Evolutionary conservation across 2,888 invertebrate species (phyloP).

Genomic region (Hydraecia micacea): DNA sequence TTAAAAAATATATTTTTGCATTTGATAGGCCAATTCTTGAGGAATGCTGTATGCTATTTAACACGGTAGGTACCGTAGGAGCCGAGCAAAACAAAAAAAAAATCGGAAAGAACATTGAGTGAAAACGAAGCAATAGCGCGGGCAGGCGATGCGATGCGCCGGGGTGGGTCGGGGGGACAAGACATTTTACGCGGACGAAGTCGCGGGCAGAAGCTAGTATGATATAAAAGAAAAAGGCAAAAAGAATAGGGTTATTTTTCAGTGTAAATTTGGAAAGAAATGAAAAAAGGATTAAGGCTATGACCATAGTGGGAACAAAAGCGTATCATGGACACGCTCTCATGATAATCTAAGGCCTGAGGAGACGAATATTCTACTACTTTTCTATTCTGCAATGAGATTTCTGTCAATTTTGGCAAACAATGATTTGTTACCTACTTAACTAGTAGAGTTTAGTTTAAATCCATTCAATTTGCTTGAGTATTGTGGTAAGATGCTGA

Average conservation of each 20-base stretch:
- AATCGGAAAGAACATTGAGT: too few relatives aligned
- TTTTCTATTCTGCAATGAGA: background rate
- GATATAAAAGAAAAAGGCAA: background rate
- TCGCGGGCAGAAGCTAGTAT: background rate
- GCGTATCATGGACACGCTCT: background rate
- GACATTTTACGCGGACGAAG: too few relatives aligned
- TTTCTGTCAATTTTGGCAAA: background rate
- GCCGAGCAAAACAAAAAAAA: too few relatives aligned
- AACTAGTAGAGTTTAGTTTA: background rate
- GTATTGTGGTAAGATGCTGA: background rate
- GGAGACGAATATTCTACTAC: background rate
- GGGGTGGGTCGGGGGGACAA: too few relatives aligned
- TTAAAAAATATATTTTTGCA: too few relatives aligned
- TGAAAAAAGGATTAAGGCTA: slow-evolving; percentile 1
- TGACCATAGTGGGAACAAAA: background rate
- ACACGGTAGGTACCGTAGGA: too few relatives aligned
- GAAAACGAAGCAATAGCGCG: too few relatives aligned
- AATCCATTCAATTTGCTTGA: too few relatives aligned
- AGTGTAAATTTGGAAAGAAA: slow-evolving; percentile 22
- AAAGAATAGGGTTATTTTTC: slow-evolving; percentile 6
- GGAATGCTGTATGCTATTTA: too few relatives aligned
- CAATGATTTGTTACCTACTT: background rate
- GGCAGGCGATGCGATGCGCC: too few relatives aligned
- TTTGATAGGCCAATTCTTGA: too few relatives aligned
- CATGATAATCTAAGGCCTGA: background rate